These are phyloP conservation scores for Neria commutata DNA, from an alignment of 2,888 invertebrate genomes.

Conservation along the genomic window DNA sequence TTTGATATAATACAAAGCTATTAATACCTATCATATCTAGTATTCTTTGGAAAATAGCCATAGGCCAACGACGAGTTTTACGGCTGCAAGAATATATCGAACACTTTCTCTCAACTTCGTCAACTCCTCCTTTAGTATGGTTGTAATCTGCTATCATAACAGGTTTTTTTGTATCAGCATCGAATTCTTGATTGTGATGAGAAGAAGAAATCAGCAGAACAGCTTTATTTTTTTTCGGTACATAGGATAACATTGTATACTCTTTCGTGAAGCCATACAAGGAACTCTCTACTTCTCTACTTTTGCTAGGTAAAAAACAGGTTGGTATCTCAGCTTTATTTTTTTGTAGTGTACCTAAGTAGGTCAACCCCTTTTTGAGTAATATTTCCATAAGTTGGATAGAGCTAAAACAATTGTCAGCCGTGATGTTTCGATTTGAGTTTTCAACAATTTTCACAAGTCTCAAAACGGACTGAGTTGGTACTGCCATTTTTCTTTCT, in stretches of 20 bases:
- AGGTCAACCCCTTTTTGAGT: conserved; percentile 22
- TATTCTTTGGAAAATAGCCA: conserved; percentile 27
- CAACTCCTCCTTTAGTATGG: conserved; percentile 18
- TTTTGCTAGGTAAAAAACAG: conserved; percentile 26
- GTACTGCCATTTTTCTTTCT: conserved; percentile 9
- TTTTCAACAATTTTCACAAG: conserved; percentile 29
- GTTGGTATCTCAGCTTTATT: conserved; percentile 24
- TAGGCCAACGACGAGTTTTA: conserved; percentile 29
- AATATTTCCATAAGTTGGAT: conserved; percentile 27
- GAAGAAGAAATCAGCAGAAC: conserved; percentile 24
- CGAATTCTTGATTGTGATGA: conserved; percentile 17
- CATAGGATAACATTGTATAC: conserved; percentile 22
- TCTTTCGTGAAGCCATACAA: conserved; percentile 30
- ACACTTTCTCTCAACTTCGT: conserved; percentile 28
- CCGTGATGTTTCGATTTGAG: conserved; percentile 25
- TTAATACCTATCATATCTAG: conserved; percentile 25
- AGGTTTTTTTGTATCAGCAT: conserved; percentile 24
- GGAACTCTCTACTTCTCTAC: conserved; percentile 28
- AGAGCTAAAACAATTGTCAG: conserved; percentile 30
- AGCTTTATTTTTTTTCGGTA: conserved; percentile 31
- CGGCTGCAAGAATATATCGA: conserved; percentile 30
- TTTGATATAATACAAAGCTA: conserved; percentile 24
- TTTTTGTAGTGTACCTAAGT: conserved; percentile 26
- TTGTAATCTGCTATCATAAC: conserved; percentile 28
- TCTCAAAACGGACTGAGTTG: conserved; percentile 28